These are phyloP conservation scores for Chrysocyon brachyurus DNA, from an alignment of 2,797 vertebrate species.

Conservation along the genomic window DNA sequence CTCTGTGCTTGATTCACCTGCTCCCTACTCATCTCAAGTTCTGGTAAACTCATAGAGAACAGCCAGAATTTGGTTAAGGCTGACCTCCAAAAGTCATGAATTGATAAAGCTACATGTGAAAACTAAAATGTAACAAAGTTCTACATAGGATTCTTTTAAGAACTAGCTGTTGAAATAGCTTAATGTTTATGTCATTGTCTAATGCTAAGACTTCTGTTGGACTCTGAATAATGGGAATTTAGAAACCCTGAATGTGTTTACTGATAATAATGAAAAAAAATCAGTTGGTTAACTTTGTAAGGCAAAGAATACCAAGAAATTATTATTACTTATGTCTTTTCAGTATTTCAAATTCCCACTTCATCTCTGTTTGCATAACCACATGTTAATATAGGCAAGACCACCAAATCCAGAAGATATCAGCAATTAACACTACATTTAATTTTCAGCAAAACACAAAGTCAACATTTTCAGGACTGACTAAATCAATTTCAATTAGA, in stretches of 20 bases:
- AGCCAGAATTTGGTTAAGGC: not conserved
- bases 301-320: conserved; percentile 32
- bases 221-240: conserved; percentile 68
- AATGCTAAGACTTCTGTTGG: conserved; percentile 17
- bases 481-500: conserved; percentile 64
- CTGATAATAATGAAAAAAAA: conserved; percentile 47
- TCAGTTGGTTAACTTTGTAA: conserved; percentile 43
- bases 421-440: conserved; percentile 49
- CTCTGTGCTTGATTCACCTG: not conserved
- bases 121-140: conserved; percentile 50
- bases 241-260: conserved; percentile 57
- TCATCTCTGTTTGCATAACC: conserved; percentile 2
- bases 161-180: conserved; percentile 56
- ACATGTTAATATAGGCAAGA: not conserved
- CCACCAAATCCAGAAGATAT: not conserved
- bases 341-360: conserved; percentile 23
- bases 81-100: conserved; percentile 21
- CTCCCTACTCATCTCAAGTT: not conserved
- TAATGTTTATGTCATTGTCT: conserved; percentile 53
- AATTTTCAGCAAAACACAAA: conserved; percentile 31
- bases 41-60: conserved; percentile 17
- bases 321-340: conserved; percentile 57
- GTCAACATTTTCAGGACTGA: conserved; percentile 9
- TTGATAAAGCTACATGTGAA: conserved; percentile 30
- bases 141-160: conserved; percentile 43